Evolutionary conservation across 2,113 vertebrate species (phyloP).

Genomic region (Esox niger): DNA sequence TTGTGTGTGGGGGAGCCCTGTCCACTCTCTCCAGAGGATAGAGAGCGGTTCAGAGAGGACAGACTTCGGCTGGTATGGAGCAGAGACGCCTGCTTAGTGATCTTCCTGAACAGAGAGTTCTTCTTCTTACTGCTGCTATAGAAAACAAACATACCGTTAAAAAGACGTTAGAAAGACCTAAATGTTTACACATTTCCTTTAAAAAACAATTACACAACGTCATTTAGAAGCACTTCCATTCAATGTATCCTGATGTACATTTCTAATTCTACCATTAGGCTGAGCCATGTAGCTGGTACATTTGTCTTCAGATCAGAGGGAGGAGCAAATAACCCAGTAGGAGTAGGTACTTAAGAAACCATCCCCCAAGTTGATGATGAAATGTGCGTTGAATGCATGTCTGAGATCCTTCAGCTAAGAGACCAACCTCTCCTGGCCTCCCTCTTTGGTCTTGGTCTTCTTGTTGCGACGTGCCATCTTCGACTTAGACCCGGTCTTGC

Average conservation of each 20-base stretch:
- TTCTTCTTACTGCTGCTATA: slow-evolving; percentile 80
- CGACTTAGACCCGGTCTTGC: slow-evolving; percentile 86
- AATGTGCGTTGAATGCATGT: too few species aligned
- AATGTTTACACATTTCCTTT: too few species aligned
- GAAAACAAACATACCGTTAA: neutral
- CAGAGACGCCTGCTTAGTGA: slow-evolving; percentile 90
- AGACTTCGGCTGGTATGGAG: slow-evolving; percentile 95
- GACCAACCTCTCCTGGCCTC: slow-evolving; percentile 84
- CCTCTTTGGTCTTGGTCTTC: slow-evolving; percentile 87
- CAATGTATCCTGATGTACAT: too few species aligned
- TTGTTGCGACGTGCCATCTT: slow-evolving; percentile 97
- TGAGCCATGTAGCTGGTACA: too few species aligned
- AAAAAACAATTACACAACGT: too few species aligned
- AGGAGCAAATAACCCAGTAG: too few species aligned
- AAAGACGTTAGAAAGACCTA: too few species aligned
- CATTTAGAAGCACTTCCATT: too few species aligned
- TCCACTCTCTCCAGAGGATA: slow-evolving; percentile 94
- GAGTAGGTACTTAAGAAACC: too few species aligned
- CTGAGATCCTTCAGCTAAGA: neutral
- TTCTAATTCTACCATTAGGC: too few species aligned
- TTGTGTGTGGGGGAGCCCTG: slow-evolving; percentile 93
- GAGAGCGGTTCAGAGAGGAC: slow-evolving; percentile 91
- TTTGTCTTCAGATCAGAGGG: too few species aligned
- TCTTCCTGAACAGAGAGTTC: slow-evolving; percentile 90
- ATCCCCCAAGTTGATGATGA: too few species aligned